Conservation (phyloP, 1,140 invertebrate species). For the Hylaeus volcanicus region DNA sequence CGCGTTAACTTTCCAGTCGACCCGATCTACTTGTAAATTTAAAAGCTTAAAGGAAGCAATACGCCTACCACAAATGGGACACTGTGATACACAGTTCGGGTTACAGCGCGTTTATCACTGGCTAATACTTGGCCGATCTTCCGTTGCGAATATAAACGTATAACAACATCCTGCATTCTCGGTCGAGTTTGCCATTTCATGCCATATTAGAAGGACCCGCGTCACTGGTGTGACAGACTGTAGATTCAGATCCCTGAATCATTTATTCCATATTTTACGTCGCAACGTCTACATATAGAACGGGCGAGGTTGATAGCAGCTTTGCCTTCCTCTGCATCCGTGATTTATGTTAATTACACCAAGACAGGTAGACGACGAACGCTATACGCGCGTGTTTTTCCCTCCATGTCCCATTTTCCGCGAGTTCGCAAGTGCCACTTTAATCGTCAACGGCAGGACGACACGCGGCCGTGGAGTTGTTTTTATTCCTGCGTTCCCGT, state of each 20-base stretch:
- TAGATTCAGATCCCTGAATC: background rate
- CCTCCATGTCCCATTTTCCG: conserved; percentile 26
- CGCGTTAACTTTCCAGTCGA: too few relatives aligned
- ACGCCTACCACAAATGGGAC: background rate
- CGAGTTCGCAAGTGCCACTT: background rate
- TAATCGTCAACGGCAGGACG: conserved; percentile 15
- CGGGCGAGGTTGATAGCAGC: conserved; percentile 14
- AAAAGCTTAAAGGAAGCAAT: too few relatives aligned
- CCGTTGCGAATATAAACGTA: too few relatives aligned
- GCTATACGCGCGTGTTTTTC: conserved; percentile 1
- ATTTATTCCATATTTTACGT: conserved; percentile 22
- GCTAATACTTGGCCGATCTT: too few relatives aligned
- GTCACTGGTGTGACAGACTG: too few relatives aligned
- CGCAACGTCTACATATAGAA: background rate
- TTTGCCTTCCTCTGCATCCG: background rate
- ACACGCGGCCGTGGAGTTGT: background rate
- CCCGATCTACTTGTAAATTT: too few relatives aligned
- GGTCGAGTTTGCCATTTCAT: too few relatives aligned
- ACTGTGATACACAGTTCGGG: background rate
- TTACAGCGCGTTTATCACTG: too few relatives aligned
- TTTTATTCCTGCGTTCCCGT: conserved; percentile 19
- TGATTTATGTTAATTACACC: conserved; percentile 41
- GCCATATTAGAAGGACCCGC: too few relatives aligned
- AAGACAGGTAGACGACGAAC: conserved; percentile 2
- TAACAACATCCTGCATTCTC: too few relatives aligned